phyloP scores from a whole-genome alignment of 2,797 vertebrate genomes.

The Typhlichthys eigenmanni region DNA sequence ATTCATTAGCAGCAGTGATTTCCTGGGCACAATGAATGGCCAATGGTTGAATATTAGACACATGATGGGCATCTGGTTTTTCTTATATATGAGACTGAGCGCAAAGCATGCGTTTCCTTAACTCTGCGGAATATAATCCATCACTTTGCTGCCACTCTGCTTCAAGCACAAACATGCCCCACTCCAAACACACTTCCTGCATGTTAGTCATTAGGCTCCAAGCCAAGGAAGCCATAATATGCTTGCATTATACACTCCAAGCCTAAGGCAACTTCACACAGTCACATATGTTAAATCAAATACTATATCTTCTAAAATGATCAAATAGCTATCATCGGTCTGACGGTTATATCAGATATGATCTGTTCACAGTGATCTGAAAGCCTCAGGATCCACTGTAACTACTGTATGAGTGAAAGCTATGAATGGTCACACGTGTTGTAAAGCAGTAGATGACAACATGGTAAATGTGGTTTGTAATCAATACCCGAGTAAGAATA shows the following conservation, averaged over 20 bases:
- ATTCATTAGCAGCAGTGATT: constrained; percentile 58
- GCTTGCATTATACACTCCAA: constrained; percentile 3
- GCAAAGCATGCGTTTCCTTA: constrained; percentile 23
- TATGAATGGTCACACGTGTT: constrained; percentile 9
- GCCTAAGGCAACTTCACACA: too few relatives aligned
- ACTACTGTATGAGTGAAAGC: neutral
- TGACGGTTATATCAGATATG: neutral
- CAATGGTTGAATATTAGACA: constrained; percentile 51
- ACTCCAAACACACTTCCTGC: constrained; percentile 28
- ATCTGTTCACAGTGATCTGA: constrained; percentile 19
- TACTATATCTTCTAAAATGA: too few relatives aligned
- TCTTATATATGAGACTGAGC: constrained; percentile 25
- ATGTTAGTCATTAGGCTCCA: constrained; percentile 42
- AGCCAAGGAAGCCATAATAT: constrained; percentile 27
- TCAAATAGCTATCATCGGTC: constrained; percentile 26
- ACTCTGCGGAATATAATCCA: constrained; percentile 36
- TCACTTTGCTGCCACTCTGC: constrained; percentile 7
- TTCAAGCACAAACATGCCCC: constrained; percentile 45
- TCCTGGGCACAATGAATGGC: constrained; percentile 54
- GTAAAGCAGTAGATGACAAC: constrained; percentile 36
- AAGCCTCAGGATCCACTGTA: constrained; percentile 20
- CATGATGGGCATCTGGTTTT: constrained; percentile 62
- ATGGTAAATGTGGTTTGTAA: constrained; percentile 15
- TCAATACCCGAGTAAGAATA: constrained; percentile 42
- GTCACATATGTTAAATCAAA: too few relatives aligned